A percentile compares a stretch with the other conserved stretches of the same genome.
phyloP scores from a whole-genome alignment of 2,888 invertebrate species.

The Pristionchus entomophagus region DNA sequence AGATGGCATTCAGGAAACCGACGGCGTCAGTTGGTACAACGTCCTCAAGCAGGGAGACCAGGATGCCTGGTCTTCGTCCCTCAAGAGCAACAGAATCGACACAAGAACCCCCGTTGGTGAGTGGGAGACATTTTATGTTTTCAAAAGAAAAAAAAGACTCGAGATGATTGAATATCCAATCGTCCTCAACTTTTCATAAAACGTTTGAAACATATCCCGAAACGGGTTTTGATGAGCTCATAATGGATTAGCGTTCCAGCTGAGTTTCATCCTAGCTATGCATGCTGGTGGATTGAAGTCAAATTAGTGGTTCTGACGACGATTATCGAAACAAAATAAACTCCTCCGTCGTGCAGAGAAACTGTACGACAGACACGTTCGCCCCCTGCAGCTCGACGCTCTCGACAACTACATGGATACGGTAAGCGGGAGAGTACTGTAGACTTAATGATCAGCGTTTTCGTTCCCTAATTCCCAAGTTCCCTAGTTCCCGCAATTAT shows the following conservation, averaged over 20 bases:
- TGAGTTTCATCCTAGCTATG: neutral
- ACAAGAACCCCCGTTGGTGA: neutral
- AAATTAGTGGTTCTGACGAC: neutral
- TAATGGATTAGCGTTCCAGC: too few species aligned
- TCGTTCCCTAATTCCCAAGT: too few species aligned
- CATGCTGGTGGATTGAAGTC: neutral
- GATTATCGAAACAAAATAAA: too few species aligned
- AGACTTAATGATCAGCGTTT: neutral
- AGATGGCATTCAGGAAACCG: conserved; percentile 78
- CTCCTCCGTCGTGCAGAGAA: conserved; percentile 50
- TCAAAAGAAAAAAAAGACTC: too few species aligned
- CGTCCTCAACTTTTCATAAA: neutral
- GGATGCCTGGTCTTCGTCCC: conserved; percentile 62
- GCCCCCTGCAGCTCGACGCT: conserved; percentile 55
- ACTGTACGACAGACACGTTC: conserved; percentile 66
- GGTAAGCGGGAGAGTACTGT: neutral
- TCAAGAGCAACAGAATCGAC: conserved; percentile 31
- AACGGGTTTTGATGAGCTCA: too few species aligned
- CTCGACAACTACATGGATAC: conserved; percentile 81
- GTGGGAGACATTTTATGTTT: neutral
- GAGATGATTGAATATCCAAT: too few species aligned
- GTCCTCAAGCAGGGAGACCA: conserved; percentile 79
- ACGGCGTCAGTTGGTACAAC: conserved; percentile 87
- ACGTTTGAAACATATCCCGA: neutral
- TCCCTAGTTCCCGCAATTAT: too few species aligned